These are phyloP conservation scores for Gryllus bimaculatus DNA, from an alignment of 1,140 invertebrate species.

Conservation along the genomic window DNA sequence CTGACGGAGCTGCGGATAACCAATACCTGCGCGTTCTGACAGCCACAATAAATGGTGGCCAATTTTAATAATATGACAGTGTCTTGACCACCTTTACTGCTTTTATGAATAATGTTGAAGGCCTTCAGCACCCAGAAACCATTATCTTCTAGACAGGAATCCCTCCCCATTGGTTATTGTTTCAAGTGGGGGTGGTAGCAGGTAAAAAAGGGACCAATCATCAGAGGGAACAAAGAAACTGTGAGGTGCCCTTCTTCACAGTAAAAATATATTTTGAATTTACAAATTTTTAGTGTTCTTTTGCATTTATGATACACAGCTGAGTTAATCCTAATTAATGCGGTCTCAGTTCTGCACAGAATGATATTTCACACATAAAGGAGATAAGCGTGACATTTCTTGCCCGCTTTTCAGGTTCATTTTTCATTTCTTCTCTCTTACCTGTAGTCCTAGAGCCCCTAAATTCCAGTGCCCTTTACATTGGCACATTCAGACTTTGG, in stretches of 20 bases:
- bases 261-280: not conserved
- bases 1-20: conserved; percentile 8
- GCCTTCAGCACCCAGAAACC: conserved; percentile 21
- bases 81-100: conserved; percentile 17
- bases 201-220: conserved; percentile 18
- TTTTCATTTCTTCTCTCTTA: conserved; percentile 10
- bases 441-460: not conserved
- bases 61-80: conserved; percentile 26
- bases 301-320: not conserved
- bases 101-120: conserved; percentile 21
- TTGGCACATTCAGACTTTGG: no score
- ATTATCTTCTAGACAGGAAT: conserved; percentile 22
- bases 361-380: not conserved
- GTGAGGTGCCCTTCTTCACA: not conserved
- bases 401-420: not conserved
- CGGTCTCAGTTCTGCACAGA: not conserved
- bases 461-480: not conserved
- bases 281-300: not conserved
- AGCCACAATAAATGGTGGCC: conserved; percentile 27
- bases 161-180: conserved; percentile 21
- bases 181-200: conserved; percentile 12
- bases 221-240: conserved; percentile 8
- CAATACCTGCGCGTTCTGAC: conserved; percentile 23
- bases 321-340: not conserved
- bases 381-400: not conserved